Evolutionary conservation across 1,140 invertebrate genomes (phyloP), one percentile per base, ranked within the genome.

Genomic region (Drosophila aff.): DNA sequence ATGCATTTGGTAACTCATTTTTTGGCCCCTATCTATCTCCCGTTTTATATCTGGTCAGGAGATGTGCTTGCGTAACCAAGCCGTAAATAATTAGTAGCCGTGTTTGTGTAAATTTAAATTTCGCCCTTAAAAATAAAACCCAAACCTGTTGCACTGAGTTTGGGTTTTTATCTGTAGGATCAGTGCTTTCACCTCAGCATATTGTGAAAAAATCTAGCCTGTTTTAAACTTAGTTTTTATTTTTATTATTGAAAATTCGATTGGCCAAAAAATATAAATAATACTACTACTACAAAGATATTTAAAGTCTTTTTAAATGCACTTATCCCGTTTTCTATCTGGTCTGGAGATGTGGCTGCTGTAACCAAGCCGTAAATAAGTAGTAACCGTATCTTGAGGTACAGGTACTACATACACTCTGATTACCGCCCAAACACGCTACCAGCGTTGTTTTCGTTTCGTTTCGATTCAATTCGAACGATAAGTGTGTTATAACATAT

Each of bases 401-500:
- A 28, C 53, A 31, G 44, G 69, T 59, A 36, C 33, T 36, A 36
- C 53, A 55, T 10, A 38, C 52, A 66, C 44, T 59, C 41, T 59
- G 69, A 72, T 72, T 50, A 71, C 65, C 50, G 9, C 26, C 3
- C 33, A 55, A 49, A 71, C 62, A 53, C 38, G 62, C 47, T 67
- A 57, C 50, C 50, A 18, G 47, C 43, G 38, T 55, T 67, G 64
- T 76, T 41, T 64, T 49, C 47, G 21, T 38, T 38, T 38, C 33
- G 18, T 23, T 55, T 55, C 52, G 21, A 55, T 76, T 76, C 73
- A 49, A 77, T 76, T 76, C 72, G 44, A 58, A 44, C 53, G 74
- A 76, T 76, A 76, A 76, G 74, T 76, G 67, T 75, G 72, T 76
- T 64, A 76, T 59, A 76, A 76, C 74, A 76, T 59, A 75, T 76